Evolutionary conservation across 2,888 invertebrate genomes (phyloP).

Genomic region (Frankliniella intonsa): DNA sequence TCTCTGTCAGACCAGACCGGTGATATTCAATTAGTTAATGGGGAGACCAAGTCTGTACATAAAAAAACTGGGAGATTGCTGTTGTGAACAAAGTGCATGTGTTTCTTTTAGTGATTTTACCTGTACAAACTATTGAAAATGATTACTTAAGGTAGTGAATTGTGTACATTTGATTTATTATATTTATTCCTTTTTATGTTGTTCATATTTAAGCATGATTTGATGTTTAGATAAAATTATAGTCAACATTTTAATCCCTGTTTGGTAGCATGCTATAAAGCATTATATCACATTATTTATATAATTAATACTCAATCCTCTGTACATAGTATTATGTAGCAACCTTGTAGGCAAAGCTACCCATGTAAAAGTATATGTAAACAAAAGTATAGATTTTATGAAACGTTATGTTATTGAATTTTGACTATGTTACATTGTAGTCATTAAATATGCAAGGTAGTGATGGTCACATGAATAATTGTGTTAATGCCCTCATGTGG

Average conservation of each 20-base stretch:
- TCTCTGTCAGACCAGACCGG: constrained; percentile 22
- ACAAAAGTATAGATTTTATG: constrained; percentile 10
- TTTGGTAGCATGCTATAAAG: not conserved
- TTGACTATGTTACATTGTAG: constrained; percentile 8
- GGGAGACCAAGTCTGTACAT: constrained; percentile 6
- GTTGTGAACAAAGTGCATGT: not conserved
- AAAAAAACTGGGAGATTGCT: no score
- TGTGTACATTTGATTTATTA: not conserved
- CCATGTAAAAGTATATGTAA: not conserved
- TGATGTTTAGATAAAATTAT: not conserved
- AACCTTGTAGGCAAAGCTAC: not conserved
- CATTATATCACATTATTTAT: not conserved
- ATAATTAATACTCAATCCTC: not conserved
- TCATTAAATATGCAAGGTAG: not conserved
- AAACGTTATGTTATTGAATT: not conserved
- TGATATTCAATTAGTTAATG: not conserved
- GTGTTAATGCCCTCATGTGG: not conserved
- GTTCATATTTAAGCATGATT: not conserved
- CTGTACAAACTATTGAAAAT: not conserved
- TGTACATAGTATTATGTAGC: not conserved
- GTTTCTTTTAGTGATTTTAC: not conserved
- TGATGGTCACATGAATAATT: not conserved
- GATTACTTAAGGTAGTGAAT: constrained; percentile 1
- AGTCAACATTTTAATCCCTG: not conserved
- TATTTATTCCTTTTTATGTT: constrained; percentile 13